Conservation (phyloP, 1,140 invertebrate genomes). For the Himalopsyche phryganea region DNA sequence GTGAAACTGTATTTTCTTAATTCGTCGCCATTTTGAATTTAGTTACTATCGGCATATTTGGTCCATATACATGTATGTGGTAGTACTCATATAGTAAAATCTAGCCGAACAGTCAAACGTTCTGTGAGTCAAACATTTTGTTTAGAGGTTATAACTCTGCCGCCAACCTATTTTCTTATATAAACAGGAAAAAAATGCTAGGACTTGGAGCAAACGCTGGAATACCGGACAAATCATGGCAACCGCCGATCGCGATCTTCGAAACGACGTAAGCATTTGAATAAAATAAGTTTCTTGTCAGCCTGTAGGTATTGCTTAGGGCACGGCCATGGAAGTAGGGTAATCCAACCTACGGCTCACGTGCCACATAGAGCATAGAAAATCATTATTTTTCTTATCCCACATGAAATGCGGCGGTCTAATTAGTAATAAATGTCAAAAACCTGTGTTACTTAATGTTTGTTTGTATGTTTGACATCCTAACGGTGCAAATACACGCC, state of each 20-base stretch:
- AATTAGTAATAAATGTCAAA: constrained; percentile 2
- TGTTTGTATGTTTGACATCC: constrained; percentile 9
- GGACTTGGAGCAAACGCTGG: constrained; percentile 46
- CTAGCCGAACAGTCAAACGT: too few relatives aligned
- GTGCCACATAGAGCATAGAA: constrained; percentile 1
- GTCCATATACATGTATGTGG: too few relatives aligned
- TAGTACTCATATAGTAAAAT: too few relatives aligned
- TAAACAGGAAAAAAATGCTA: constrained; percentile 13
- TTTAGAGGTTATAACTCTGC: too few relatives aligned
- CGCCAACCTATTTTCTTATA: background rate
- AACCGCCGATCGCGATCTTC: constrained; percentile 74
- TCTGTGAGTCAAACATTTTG: too few relatives aligned
- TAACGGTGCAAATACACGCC: constrained; percentile 1
- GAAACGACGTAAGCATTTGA: constrained; percentile 70
- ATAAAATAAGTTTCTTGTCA: background rate
- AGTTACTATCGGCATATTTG: too few relatives aligned
- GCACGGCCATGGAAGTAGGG: background rate
- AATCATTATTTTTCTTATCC: constrained; percentile 16
- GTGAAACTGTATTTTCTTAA: too few relatives aligned
- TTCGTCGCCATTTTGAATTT: too few relatives aligned
- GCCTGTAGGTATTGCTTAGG: too few relatives aligned
- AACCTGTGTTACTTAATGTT: constrained; percentile 12
- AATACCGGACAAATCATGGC: constrained; percentile 82
- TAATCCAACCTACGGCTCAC: background rate
- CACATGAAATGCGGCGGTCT: constrained; percentile 1